Evolutionary conservation across 2,888 invertebrate genomes (phyloP).

Genomic region (Steinernema carpocapsae): DNA sequence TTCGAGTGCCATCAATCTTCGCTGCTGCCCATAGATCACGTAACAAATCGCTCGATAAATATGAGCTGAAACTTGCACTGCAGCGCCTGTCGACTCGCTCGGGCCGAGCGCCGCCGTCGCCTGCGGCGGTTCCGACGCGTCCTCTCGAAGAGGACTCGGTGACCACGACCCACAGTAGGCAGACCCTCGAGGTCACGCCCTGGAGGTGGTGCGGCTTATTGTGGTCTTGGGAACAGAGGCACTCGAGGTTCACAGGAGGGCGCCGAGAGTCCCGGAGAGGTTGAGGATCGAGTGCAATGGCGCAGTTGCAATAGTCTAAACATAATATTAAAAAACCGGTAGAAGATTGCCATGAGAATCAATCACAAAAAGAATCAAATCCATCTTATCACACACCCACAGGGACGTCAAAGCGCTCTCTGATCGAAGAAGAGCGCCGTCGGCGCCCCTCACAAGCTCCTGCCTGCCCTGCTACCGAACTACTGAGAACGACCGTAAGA

Average conservation of each 20-base stretch:
- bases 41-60: slow-evolving; percentile 35
- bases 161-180: not conserved
- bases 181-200: too few species aligned
- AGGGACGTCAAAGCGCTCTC: slow-evolving; percentile 21
- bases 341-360: slow-evolving; percentile 30
- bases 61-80: slow-evolving; percentile 31
- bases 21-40: slow-evolving; percentile 30
- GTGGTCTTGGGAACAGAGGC: not conserved
- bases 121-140: not conserved
- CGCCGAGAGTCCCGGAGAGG: not conserved
- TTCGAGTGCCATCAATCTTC: slow-evolving; percentile 34
- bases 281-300: not conserved
- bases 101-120: slow-evolving; percentile 26
- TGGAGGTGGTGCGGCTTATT: not conserved
- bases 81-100: slow-evolving; percentile 14
- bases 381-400: slow-evolving; percentile 32
- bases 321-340: slow-evolving; percentile 32
- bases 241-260: not conserved
- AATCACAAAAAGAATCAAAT: slow-evolving; percentile 32
- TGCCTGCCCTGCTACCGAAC: not conserved
- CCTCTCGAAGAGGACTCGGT: not conserved
- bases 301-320: slow-evolving; percentile 17
- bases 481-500: slow-evolving; percentile 10
- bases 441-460: not conserved
- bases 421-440: slow-evolving; percentile 9